Evolutionary conservation across 2,113 vertebrate genomes (phyloP).

Genomic region (Coryphaenoides rupestris): DNA sequence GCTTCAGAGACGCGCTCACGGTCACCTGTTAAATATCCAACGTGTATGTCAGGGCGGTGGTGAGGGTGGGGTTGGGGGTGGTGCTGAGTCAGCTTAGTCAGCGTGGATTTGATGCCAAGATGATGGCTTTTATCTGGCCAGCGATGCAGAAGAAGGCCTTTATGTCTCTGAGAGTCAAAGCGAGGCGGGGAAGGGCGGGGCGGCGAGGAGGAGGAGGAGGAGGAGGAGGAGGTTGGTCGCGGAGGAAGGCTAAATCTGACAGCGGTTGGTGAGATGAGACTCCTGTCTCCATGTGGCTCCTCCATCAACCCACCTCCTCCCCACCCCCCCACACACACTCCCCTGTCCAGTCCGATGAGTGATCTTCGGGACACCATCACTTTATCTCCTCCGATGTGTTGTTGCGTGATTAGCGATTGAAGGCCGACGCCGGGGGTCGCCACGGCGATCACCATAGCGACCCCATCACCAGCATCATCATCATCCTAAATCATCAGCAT

Average conservation of each 20-base stretch:
- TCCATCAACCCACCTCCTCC: constrained; percentile 47
- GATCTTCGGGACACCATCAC: constrained; percentile 1
- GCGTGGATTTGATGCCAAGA: constrained; percentile 21
- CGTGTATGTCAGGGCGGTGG: constrained; percentile 26
- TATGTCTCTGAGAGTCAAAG: constrained; percentile 53
- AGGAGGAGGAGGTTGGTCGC: too few species aligned
- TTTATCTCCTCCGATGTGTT: neutral
- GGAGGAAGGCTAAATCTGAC: constrained; percentile 55
- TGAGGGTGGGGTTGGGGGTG: neutral
- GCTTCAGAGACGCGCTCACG: constrained; percentile 30
- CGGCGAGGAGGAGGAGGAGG: constrained; percentile 24
- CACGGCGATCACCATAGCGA: neutral
- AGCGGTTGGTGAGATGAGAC: constrained; percentile 31
- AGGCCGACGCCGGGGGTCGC: too few species aligned
- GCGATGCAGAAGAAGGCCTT: too few species aligned
- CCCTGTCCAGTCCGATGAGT: constrained; percentile 4
- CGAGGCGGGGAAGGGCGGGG: constrained; percentile 8
- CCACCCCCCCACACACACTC: neutral
- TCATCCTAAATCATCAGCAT: too few species aligned
- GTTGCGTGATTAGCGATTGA: too few species aligned
- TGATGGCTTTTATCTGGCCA: constrained; percentile 33
- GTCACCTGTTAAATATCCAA: constrained; percentile 48
- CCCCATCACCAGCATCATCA: too few species aligned
- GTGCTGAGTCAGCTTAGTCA: neutral
- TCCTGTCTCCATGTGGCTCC: constrained; percentile 14